A percentile compares a stretch with the other conserved stretches of the same genome.
These are phyloP conservation scores for Telenomus remus DNA, from an alignment of 1,140 invertebrate species.

Conservation along the genomic window DNA sequence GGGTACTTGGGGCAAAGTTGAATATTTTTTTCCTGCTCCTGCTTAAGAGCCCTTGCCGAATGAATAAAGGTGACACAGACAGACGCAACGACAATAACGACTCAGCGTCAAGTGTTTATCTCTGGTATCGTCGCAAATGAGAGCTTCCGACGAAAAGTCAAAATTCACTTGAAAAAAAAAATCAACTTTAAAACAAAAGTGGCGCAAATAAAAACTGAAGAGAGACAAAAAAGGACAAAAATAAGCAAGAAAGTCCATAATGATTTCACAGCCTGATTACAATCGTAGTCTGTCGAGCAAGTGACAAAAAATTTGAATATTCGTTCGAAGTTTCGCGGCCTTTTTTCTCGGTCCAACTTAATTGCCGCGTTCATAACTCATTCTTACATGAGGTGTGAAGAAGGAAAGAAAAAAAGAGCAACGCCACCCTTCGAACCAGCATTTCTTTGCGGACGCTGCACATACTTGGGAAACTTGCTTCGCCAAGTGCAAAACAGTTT, in stretches of 20 bases:
- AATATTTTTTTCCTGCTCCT: slow-evolving; percentile 35
- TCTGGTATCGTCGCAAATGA: slow-evolving; percentile 10
- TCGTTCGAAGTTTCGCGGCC: slow-evolving; percentile 30
- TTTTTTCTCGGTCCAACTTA: slow-evolving; percentile 42
- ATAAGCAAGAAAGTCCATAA: slow-evolving; percentile 2
- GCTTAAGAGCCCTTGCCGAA: slow-evolving; percentile 31
- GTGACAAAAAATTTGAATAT: slow-evolving; percentile 53
- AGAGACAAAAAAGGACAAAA: background rate
- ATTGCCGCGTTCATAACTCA: slow-evolving; percentile 70
- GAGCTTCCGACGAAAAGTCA: background rate
- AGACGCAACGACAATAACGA: slow-evolving; percentile 39
- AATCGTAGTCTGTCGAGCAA: slow-evolving; percentile 25
- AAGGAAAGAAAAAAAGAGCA: slow-evolving; percentile 39
- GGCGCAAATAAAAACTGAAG: too few relatives aligned
- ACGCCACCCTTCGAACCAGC: slow-evolving; percentile 7
- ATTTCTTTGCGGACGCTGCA: slow-evolving; percentile 56
- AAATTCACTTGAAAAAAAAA: slow-evolving; percentile 1
- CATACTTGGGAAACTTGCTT: slow-evolving; percentile 74
- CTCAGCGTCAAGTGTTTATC: slow-evolving; percentile 32
- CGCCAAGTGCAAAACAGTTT: slow-evolving; percentile 72
- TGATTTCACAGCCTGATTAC: slow-evolving; percentile 33
- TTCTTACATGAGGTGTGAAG: slow-evolving; percentile 59
- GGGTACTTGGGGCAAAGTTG: slow-evolving; percentile 48
- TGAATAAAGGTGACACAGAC: slow-evolving; percentile 50
- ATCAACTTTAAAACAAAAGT: slow-evolving; percentile 2